phyloP scores from a whole-genome alignment of 1,140 invertebrate species.

The Cydia strobilella region DNA sequence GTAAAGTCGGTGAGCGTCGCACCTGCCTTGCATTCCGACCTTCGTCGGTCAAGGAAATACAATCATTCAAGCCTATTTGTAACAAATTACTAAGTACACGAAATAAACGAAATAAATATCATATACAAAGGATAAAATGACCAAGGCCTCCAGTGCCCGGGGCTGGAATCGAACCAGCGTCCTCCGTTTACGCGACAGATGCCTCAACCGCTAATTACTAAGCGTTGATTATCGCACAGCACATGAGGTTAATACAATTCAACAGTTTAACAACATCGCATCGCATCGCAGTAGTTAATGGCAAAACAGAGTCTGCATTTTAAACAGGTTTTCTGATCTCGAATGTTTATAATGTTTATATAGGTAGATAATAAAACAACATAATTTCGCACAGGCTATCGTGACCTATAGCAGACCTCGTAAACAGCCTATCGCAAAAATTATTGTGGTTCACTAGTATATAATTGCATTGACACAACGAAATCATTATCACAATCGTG shows the following conservation, averaged over 20 bases:
- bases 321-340: conserved; percentile 1
- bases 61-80: conserved; percentile 62
- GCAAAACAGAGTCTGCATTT: not conserved
- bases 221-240: conserved; percentile 65
- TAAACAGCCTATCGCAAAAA: conserved; percentile 20
- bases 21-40: conserved; percentile 57
- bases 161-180: too few relatives aligned
- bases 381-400: conserved; percentile 33
- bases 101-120: too few relatives aligned
- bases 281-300: conserved; percentile 42
- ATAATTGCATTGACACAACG: conserved; percentile 42
- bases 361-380: conserved; percentile 1
- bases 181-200: too few relatives aligned
- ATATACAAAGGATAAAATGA: too few relatives aligned
- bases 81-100: conserved; percentile 54
- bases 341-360: conserved; percentile 22
- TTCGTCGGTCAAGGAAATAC: conserved; percentile 72
- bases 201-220: too few relatives aligned
- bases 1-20: conserved; percentile 54
- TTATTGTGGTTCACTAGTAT: conserved; percentile 34
- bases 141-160: too few relatives aligned
- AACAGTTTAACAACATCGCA: conserved; percentile 55
- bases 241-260: conserved; percentile 42
- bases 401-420: conserved; percentile 33
- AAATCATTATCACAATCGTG: conserved; percentile 44